These are phyloP conservation scores for Norana najaformis DNA, from an alignment of 2,888 invertebrate species.

Conservation along the genomic window DNA sequence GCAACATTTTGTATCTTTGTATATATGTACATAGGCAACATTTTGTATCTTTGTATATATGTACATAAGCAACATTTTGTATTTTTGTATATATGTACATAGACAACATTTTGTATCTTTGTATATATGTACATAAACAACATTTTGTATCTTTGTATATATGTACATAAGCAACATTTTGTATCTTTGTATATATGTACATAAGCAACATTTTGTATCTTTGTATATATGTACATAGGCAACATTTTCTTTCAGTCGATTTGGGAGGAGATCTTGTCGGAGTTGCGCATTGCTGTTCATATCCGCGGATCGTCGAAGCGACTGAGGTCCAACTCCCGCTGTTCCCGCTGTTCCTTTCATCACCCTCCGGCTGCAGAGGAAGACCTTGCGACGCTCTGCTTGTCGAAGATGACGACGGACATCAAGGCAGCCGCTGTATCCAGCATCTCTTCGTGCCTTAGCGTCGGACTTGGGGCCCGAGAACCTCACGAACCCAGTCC, in stretches of 20 bases:
- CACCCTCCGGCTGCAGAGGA: not conserved
- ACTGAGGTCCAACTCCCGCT: not conserved
- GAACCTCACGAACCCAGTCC: not conserved
- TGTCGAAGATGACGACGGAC: not conserved
- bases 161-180: no score
- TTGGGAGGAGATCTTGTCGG: not conserved
- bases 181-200: no score
- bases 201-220: no score
- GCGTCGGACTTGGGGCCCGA: not conserved
- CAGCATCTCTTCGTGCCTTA: not conserved
- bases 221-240: not conserved
- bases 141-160: no score
- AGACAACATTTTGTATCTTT: no score
- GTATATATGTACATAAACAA: no score
- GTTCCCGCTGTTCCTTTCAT: conserved; percentile 13
- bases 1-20: no score
- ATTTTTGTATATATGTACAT: no score
- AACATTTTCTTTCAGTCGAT: not conserved
- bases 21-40: no score
- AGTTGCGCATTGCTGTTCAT: not conserved
- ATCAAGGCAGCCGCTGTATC: not conserved
- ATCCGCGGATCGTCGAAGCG: not conserved
- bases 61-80: no score
- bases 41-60: no score
- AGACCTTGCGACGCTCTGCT: not conserved